phyloP scores from a whole-genome alignment of 2,113 vertebrate species.

The Scomber colias region DNA sequence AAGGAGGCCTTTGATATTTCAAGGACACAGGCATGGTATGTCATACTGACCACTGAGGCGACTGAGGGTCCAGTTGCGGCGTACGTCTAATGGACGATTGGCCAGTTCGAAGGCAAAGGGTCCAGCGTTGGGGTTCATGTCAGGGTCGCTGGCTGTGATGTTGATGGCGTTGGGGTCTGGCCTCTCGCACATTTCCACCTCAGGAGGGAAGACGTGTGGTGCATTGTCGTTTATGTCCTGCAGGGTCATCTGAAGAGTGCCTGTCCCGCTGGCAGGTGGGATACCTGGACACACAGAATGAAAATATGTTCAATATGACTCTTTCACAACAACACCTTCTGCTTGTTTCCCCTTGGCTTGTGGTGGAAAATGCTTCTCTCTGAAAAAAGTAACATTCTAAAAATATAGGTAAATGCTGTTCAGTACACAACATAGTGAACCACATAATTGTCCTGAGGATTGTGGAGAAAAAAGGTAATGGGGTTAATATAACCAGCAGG shows the following conservation, averaged over 20 bases:
- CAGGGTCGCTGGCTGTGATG: constrained; percentile 94
- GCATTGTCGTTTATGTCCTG: constrained; percentile 98
- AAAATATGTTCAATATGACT: neutral
- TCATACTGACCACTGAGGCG: constrained; percentile 88
- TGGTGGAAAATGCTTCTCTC: neutral
- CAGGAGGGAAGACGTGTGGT: constrained; percentile 92
- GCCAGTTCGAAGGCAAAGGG: constrained; percentile 96
- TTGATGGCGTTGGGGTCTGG: constrained; percentile 93
- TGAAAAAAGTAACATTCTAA: neutral
- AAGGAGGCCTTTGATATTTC: too few species aligned
- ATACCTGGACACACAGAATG: constrained; percentile 82
- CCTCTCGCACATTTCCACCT: constrained; percentile 94
- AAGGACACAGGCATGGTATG: neutral
- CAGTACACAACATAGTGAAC: neutral
- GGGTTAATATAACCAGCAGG: neutral
- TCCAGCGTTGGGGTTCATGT: constrained; percentile 93
- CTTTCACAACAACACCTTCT: neutral
- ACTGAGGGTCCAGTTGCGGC: constrained; percentile 95
- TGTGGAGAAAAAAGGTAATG: neutral
- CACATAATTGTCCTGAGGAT: neutral
- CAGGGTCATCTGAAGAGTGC: constrained; percentile 94
- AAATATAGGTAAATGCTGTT: neutral
- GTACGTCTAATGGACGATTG: constrained; percentile 87
- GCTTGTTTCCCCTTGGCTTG: neutral
- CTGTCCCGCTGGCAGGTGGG: constrained; percentile 93